phyloP scores from a whole-genome alignment of 2,797 vertebrate species.

The Varecia variegata region DNA sequence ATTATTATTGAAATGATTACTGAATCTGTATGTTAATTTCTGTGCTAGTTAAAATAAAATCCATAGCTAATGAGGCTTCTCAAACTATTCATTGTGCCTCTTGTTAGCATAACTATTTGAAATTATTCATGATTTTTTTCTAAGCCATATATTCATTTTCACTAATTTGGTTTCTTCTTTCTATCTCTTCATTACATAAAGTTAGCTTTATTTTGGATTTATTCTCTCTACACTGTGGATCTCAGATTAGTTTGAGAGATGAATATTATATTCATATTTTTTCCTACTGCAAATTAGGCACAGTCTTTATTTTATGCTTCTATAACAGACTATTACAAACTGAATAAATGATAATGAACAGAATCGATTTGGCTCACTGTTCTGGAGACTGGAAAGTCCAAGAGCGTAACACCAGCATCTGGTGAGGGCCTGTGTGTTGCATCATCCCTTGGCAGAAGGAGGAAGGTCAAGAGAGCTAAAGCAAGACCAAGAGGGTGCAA shows the following conservation, averaged over 20 bases:
- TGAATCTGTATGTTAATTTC: not conserved
- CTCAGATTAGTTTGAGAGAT: not conserved
- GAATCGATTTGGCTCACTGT: not conserved
- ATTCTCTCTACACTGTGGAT: not conserved
- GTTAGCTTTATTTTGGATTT: not conserved
- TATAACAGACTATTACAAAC: not conserved
- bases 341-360: not conserved
- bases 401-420: not conserved
- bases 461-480: not conserved
- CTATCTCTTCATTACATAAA: not conserved
- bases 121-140: not conserved
- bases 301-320: not conserved
- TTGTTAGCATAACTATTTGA: not conserved
- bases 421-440: not conserved
- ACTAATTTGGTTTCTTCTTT: not conserved
- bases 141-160: not conserved
- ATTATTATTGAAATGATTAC: not conserved
- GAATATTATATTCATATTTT: not conserved
- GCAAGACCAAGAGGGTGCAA: not conserved
- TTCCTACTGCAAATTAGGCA: not conserved
- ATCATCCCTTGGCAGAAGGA: not conserved
- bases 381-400: not conserved
- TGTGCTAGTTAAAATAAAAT: not conserved
- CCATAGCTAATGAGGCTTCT: not conserved
- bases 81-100: not conserved